A percentile compares a stretch with the other conserved stretches of the same genome.
Evolutionary conservation across 64 coral and sea anemone species (phyloP).

Genomic region (Pachyseris speciosa): DNA sequence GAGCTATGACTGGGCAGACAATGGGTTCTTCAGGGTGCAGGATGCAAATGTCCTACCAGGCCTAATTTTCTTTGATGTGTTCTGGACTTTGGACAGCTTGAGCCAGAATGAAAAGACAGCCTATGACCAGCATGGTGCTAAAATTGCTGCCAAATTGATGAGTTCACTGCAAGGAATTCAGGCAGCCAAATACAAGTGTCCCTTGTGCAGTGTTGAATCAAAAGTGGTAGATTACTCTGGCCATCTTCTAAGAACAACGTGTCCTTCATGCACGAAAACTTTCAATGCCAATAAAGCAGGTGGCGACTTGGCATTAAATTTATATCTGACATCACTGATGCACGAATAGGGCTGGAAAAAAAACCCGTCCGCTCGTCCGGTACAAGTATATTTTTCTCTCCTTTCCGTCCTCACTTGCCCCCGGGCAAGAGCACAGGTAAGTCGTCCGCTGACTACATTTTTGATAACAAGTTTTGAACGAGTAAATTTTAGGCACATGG

Average conservation of each 20-base stretch:
- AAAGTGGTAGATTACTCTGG: constrained; percentile 30
- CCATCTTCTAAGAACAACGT: neutral
- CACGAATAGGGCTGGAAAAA: too few relatives aligned
- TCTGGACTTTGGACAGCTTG: neutral
- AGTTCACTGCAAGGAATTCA: neutral
- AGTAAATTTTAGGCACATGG: too few relatives aligned
- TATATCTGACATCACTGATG: too few relatives aligned
- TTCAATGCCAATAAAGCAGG: too few relatives aligned
- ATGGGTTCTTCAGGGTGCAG: constrained; percentile 60
- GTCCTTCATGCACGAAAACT: constrained; percentile 1
- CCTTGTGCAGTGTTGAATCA: neutral
- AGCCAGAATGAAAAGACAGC: neutral
- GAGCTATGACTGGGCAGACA: neutral
- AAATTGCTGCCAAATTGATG: constrained; percentile 17
- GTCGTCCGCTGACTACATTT: too few relatives aligned
- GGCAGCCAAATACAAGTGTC: constrained; percentile 14
- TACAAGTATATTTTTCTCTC: too few relatives aligned
- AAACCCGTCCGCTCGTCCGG: too few relatives aligned
- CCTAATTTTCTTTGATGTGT: constrained; percentile 47
- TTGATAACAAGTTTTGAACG: too few relatives aligned
- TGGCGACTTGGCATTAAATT: too few relatives aligned
- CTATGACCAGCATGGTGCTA: neutral
- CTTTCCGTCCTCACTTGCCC: too few relatives aligned
- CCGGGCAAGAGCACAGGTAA: too few relatives aligned
- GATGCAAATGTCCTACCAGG: constrained; percentile 54